These are phyloP conservation scores for Drosophila leontia DNA, from an alignment of 1,140 invertebrate species.

Conservation along the genomic window DNA sequence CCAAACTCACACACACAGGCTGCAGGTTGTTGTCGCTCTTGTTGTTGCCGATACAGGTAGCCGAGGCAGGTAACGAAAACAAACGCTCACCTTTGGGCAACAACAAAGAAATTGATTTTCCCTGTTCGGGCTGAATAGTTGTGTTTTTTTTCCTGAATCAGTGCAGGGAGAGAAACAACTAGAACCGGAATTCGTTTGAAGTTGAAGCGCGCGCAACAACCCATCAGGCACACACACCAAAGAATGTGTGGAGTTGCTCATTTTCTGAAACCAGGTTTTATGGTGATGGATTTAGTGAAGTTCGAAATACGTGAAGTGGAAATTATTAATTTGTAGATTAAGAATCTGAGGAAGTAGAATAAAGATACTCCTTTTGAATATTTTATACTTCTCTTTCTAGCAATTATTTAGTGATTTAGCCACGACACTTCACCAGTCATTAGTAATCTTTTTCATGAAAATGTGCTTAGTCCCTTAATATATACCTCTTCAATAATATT, in stretches of 20 bases:
- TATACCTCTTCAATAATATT: too few relatives aligned
- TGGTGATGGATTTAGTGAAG: background rate
- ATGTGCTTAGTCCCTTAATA: too few relatives aligned
- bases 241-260: conserved; percentile 30
- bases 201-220: conserved; percentile 54
- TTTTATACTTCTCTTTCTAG: too few relatives aligned
- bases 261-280: conserved; percentile 11
- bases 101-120: conserved; percentile 82
- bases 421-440: background rate
- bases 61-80: conserved; percentile 56
- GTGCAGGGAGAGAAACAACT: conserved; percentile 44
- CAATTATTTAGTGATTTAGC: too few relatives aligned
- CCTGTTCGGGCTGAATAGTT: conserved; percentile 51
- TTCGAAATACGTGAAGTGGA: background rate
- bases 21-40: conserved; percentile 9
- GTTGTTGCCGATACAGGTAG: conserved; percentile 55
- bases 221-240: conserved; percentile 15
- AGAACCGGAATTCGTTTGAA: conserved; percentile 80
- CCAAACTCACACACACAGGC: conserved; percentile 22
- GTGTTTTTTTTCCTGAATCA: conserved; percentile 60
- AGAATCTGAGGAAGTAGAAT: too few relatives aligned
- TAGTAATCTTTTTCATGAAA: background rate
- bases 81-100: conserved; percentile 45
- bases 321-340: too few relatives aligned
- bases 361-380: too few relatives aligned